These are phyloP conservation scores for Dasyprocta punctata DNA, from an alignment of 2,113 vertebrate genomes.

Conservation along the genomic window DNA sequence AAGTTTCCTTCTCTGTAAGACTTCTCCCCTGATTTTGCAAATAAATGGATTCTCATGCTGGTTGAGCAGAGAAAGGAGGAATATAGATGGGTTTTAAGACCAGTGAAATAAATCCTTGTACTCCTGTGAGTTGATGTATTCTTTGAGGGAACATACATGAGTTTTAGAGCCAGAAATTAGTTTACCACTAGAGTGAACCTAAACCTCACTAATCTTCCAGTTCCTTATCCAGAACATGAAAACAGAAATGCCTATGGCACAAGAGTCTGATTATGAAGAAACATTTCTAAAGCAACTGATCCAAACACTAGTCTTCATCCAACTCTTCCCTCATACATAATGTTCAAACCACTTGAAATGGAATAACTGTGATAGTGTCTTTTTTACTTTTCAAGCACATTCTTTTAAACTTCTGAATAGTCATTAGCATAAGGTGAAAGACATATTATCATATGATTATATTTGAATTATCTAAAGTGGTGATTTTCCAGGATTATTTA, in stretches of 20 bases:
- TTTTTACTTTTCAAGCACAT: neutral
- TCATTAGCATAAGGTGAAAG: constrained; percentile 20
- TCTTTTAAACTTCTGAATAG: constrained; percentile 40
- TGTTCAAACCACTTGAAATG: constrained; percentile 39
- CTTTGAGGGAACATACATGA: neutral
- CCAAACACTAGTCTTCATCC: neutral
- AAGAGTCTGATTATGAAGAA: neutral
- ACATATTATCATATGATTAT: neutral
- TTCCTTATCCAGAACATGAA: neutral
- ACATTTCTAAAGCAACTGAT: neutral
- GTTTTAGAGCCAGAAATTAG: neutral
- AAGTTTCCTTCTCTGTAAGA: neutral
- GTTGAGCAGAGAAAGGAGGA: neutral
- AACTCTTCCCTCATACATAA: neutral
- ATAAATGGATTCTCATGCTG: neutral
- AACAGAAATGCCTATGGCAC: neutral
- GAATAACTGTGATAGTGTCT: neutral
- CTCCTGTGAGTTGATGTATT: neutral
- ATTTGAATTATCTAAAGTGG: neutral
- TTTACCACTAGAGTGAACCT: neutral
- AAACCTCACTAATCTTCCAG: neutral
- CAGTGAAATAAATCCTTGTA: neutral
- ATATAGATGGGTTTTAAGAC: neutral
- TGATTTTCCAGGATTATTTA: neutral
- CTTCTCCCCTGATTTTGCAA: constrained; percentile 44